Percentiles rank a stretch among this genome's conserved stretches.
Evolutionary conservation across 2,888 invertebrate species (phyloP).

Genomic region (Trissolcus japonicus): DNA sequence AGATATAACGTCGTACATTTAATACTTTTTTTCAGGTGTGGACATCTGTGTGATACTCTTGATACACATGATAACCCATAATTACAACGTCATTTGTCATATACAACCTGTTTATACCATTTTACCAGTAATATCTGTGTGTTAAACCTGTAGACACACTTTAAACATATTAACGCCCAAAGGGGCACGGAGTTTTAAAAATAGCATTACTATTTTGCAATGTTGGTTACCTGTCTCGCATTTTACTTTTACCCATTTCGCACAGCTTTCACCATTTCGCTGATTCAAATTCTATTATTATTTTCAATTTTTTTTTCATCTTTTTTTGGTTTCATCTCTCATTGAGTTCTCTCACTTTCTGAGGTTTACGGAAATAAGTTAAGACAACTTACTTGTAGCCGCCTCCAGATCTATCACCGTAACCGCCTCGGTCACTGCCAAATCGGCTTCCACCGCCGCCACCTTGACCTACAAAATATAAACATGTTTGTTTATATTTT

Average conservation of each 20-base stretch:
- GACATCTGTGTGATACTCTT: constrained; percentile 38
- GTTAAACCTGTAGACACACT: constrained; percentile 77
- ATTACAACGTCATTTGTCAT: constrained; percentile 73
- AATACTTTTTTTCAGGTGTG: constrained; percentile 1
- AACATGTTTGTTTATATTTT: too few species aligned
- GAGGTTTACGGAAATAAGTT: constrained; percentile 30
- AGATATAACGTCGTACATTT: constrained; percentile 6
- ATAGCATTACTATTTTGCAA: constrained; percentile 62
- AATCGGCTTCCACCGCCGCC: constrained; percentile 71
- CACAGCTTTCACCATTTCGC: constrained; percentile 42
- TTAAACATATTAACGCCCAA: constrained; percentile 75
- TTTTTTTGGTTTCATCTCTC: constrained; percentile 22
- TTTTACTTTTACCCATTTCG: constrained; percentile 11
- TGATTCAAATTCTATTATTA: constrained; percentile 54
- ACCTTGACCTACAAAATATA: constrained; percentile 76
- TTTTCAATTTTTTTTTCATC: constrained; percentile 23
- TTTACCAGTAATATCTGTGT: constrained; percentile 75
- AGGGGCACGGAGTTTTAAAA: constrained; percentile 68
- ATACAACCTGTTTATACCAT: constrained; percentile 74
- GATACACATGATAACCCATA: constrained; percentile 57
- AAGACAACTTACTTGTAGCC: constrained; percentile 74
- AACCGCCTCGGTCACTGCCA: constrained; percentile 78
- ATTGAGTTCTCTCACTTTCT: constrained; percentile 1
- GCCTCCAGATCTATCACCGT: constrained; percentile 73
- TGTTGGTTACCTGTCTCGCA: constrained; percentile 63